Percentiles rank a stretch among this genome's conserved stretches.
phyloP scores from a whole-genome alignment of 1,140 invertebrate species.

The Leptinotarsa undecemlineata region DNA sequence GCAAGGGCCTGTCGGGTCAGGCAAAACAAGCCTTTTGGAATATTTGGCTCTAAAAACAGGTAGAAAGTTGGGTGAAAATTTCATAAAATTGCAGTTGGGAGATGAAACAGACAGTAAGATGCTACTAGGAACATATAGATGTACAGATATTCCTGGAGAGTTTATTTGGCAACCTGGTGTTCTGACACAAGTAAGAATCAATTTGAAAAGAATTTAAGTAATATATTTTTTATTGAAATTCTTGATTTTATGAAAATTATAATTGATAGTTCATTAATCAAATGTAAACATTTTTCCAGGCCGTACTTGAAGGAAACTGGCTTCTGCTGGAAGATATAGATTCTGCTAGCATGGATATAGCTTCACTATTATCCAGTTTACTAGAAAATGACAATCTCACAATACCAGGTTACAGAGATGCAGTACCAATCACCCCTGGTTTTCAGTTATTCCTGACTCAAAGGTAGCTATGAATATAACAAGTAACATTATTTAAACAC shows the following conservation, averaged over 20 bases:
- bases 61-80: slow-evolving; percentile 59
- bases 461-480: slow-evolving; percentile 60
- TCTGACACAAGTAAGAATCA: slow-evolving; percentile 70
- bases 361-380: slow-evolving; percentile 82
- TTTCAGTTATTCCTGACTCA: slow-evolving; percentile 93
- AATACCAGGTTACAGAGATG: slow-evolving; percentile 85
- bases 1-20: slow-evolving; percentile 89
- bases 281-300: slow-evolving; percentile 59
- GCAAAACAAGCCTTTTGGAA: slow-evolving; percentile 91
- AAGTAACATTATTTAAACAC: slow-evolving; percentile 25
- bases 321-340: slow-evolving; percentile 96
- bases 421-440: slow-evolving; percentile 73
- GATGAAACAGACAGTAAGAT: slow-evolving; percentile 98
- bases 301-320: slow-evolving; percentile 88
- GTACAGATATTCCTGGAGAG: slow-evolving; percentile 95
- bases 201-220: background rate
- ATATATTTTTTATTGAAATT: slow-evolving; percentile 10
- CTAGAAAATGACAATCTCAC: slow-evolving; percentile 82
- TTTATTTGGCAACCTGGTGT: slow-evolving; percentile 96
- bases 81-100: slow-evolving; percentile 88
- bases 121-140: slow-evolving; percentile 91
- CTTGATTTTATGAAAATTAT: slow-evolving; percentile 1
- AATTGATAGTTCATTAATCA: background rate
- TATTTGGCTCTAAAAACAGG: slow-evolving; percentile 83
- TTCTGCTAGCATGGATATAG: slow-evolving; percentile 88